A percentile compares a stretch with the other conserved stretches of the same genome.
Evolutionary conservation across 2,888 invertebrate genomes (phyloP).

Genomic region (Chirona hameri): DNA sequence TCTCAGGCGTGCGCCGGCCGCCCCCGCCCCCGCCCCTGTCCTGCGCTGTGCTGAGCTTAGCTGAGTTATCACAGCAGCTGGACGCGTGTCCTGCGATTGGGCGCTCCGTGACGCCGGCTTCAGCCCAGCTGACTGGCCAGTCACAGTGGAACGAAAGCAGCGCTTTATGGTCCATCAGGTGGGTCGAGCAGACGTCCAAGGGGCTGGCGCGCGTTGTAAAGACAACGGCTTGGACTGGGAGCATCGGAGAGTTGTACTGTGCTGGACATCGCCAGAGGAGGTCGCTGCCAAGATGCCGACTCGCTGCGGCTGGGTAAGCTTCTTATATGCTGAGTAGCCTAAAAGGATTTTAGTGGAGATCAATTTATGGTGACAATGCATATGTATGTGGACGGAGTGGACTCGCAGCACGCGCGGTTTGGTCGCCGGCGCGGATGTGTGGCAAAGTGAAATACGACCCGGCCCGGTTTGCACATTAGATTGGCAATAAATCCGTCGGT

Average conservation of each 20-base stretch:
- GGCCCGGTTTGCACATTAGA: not conserved
- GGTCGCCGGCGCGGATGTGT: not conserved
- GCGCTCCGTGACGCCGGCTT: not conserved
- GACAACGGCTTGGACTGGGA: too few relatives aligned
- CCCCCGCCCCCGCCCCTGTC: too few relatives aligned
- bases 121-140: not conserved
- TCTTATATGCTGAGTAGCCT: constrained; percentile 1
- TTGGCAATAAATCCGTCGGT: not conserved
- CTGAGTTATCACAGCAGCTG: too few relatives aligned
- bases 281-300: not conserved
- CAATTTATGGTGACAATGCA: constrained; percentile 25
- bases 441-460: not conserved
- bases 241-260: too few relatives aligned
- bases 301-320: not conserved
- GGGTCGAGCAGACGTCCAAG: too few relatives aligned
- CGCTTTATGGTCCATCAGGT: not conserved
- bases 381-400: constrained; percentile 1
- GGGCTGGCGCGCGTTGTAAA: too few relatives aligned
- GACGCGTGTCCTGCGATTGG: not conserved
- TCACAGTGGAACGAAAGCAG: not conserved
- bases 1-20: too few relatives aligned
- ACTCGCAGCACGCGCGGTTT: not conserved
- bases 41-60: too few relatives aligned
- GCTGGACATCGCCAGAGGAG: too few relatives aligned
- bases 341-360: not conserved